Base-by-base conservation (phyloP, 1,140 invertebrate species). In the Megalonaias nervosa region DNA sequence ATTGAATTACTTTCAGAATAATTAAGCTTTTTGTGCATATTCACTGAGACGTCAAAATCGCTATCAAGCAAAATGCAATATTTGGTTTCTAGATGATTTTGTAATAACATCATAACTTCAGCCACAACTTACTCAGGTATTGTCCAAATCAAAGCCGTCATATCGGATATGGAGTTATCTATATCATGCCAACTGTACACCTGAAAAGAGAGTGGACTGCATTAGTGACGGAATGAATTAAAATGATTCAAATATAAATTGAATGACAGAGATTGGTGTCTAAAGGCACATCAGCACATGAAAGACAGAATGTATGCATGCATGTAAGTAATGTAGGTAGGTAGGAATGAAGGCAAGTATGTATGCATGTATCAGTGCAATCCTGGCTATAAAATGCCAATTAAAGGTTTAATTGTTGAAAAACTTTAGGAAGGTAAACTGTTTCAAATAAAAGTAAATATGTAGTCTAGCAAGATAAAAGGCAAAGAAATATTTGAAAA, bases 131-230 rank as follows among this genome's bases (percentile, higher is more conserved):
- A 88, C 87, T 80, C 69, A 26, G 84, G 86, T 21, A 89, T 82
- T 61, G 74, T 84, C 86, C 86, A 88, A n/a, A 80, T 80, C 71
- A 79, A 60, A 23, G 82, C 74, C 9, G 79, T 78, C 70, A 84
- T 85, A 16, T 84, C 76, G 66, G 73, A 83, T 15, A 89, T 75
- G 15, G 82, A 80, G 0, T 60, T 62, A 71, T 85, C 84, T 59
- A 88, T 82, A 64, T 87, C 80, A 67, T 75, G 59, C 87, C 87
- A 89, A 14, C 77, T 75, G 71, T 89, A 89, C 15, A 89, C 75
- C 87, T 89, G 74, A 58, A 81, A 80, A 23, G 55, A 60, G 48
- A 3, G 17, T 17, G 55, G 17, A 74, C n/a, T 61, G 6, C n/a
- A 17, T n/a, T 48, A 26, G 56, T 57, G 23, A 60, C 26, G 15